Conservation (phyloP, 2,113 vertebrate species). For the Aptenodytes patagonicus region DNA sequence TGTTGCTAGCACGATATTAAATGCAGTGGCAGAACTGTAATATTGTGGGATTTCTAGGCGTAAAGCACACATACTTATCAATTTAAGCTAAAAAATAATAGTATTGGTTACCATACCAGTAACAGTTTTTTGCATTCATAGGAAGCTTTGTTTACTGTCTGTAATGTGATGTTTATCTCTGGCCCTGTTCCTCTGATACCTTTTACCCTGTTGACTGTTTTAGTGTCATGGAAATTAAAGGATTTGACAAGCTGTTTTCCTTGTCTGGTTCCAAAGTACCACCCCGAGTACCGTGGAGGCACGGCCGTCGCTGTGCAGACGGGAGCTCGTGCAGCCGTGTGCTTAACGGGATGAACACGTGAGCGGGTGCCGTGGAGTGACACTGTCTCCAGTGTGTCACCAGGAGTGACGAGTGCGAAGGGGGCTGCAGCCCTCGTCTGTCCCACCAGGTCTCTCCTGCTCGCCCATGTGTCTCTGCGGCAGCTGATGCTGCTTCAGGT, state of each 20-base stretch:
- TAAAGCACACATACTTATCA: slow-evolving; percentile 3
- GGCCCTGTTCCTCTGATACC: neutral
- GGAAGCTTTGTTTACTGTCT: slow-evolving; percentile 46
- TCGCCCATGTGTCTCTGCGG: accelerated
- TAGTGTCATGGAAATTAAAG: slow-evolving; percentile 61
- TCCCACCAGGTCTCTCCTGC: neutral
- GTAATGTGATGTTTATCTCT: slow-evolving; percentile 14
- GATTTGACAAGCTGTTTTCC: slow-evolving; percentile 31
- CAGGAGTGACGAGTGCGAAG: accelerated
- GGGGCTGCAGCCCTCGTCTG: neutral
- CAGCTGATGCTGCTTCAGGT: neutral
- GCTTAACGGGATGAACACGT: accelerated
- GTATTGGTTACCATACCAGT: slow-evolving; percentile 14
- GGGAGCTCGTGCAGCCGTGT: neutral
- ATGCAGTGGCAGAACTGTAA: neutral
- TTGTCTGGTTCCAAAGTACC: neutral
- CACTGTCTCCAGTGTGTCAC: accelerated
- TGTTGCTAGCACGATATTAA: neutral
- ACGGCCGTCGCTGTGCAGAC: accelerated
- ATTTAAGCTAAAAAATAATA: neutral
- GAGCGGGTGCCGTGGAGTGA: neutral
- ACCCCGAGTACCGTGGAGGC: neutral
- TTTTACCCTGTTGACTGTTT: slow-evolving; percentile 45
- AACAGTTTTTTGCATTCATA: neutral
- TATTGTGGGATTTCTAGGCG: neutral